Evolutionary conservation across 2,797 vertebrate genomes (phyloP), one percentile per base, ranked within the genome.

Genomic region (Pelochelys cantorii): DNA sequence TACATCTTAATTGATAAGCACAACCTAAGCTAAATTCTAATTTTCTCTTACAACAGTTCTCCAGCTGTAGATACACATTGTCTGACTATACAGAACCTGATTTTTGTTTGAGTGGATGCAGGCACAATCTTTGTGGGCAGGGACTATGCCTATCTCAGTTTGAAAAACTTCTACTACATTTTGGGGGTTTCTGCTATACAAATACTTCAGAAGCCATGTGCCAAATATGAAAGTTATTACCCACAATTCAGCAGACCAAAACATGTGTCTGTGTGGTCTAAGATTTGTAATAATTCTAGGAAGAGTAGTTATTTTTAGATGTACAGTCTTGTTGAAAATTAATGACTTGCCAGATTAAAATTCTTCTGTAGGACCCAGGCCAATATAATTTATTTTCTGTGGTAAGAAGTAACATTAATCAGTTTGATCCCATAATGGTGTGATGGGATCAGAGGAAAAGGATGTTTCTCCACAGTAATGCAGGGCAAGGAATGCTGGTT

Each of bases 21-120:
- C 37, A 75, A 25, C 37, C 23, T 23, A 25, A 48, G 7, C 22
- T 25, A 23, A 75, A 42, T 42, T 81, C 84, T 88, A 59, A 80
- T 34, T 85, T 96, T 84, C 34, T 62, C 37, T 88, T 92, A 9
- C 79, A 93, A 78, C 13, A 11, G 6, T 86, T 93, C 94, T 96
- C 57, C 86, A 90, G 0, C 68, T 94, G 92, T 7, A 85, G 68
- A 31, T 92, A 83, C 68, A n/a, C 93, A 3, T 89, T 90, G 15
- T 23, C 34, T 79, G n/a, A 57, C 81, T 89, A 89, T 37, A 18
- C 68, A 6, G n/a, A 8, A 34, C 31, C 34, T 68, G n/a, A 68
- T 34, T 68, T 68, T 34, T 34, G n/a, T 68, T 17, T 22, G 65
- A n/a, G 8, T 68, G n/a, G 9, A 68, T 34, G n/a, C 34, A 18